Percentiles rank a stretch among this genome's conserved stretches.
Evolutionary conservation across 2,888 invertebrate genomes (phyloP).

Genomic region (Congeria kusceri): DNA sequence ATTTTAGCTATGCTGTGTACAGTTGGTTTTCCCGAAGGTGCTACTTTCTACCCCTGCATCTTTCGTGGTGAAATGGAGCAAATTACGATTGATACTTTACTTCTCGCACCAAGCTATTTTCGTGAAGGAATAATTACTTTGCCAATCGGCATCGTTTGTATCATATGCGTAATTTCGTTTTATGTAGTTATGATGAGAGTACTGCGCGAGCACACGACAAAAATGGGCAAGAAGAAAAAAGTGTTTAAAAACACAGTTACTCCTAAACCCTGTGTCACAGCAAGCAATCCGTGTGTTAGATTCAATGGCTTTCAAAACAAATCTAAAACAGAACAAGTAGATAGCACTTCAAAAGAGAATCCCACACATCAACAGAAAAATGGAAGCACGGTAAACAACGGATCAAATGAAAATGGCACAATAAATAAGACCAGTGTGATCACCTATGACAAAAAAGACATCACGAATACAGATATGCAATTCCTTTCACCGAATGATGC

Average conservation of each 20-base stretch:
- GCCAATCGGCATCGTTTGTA: constrained; percentile 60
- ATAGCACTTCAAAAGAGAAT: too few relatives aligned
- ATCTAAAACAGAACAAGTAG: too few relatives aligned
- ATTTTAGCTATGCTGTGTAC: constrained; percentile 37
- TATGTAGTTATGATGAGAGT: constrained; percentile 63
- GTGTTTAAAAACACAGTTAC: constrained; percentile 30
- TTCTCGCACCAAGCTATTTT: background rate
- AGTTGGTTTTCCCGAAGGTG: constrained; percentile 50
- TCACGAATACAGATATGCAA: too few relatives aligned
- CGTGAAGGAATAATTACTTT: constrained; percentile 48
- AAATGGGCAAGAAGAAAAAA: constrained; percentile 49
- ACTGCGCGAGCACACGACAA: constrained; percentile 54
- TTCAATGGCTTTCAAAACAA: too few relatives aligned
- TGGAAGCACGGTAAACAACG: too few relatives aligned
- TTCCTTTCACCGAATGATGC: too few relatives aligned
- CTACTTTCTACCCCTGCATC: constrained; percentile 56
- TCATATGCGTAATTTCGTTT: constrained; percentile 54
- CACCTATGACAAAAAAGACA: too few relatives aligned
- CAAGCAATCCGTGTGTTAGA: too few relatives aligned
- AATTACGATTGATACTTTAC: background rate
- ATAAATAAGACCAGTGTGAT: too few relatives aligned
- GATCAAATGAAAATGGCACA: too few relatives aligned
- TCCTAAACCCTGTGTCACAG: constrained; percentile 5
- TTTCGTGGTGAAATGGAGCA: background rate
- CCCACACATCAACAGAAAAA: too few relatives aligned